phyloP scores from a whole-genome alignment of 2,797 vertebrate species.

The Fistularia tabacaria region DNA sequence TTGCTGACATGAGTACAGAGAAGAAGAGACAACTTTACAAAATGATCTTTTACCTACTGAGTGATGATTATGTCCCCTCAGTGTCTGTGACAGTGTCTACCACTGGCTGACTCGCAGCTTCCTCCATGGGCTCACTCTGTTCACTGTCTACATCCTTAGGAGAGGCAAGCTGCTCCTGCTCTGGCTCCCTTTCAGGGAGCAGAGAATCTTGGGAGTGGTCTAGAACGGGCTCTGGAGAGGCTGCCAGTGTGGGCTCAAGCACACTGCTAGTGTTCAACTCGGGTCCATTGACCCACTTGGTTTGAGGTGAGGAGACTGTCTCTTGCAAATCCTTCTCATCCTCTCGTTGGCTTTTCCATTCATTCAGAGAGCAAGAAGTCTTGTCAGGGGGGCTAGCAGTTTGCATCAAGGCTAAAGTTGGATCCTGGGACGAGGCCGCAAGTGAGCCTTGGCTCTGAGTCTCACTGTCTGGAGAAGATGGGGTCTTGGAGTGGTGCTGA shows the following conservation, averaged over 20 bases:
- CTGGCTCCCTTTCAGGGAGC: constrained; percentile 44
- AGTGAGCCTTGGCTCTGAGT: constrained; percentile 27
- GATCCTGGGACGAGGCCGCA: constrained; percentile 49
- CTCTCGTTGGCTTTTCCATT: constrained; percentile 71
- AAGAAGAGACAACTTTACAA: constrained; percentile 99
- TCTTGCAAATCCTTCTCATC: constrained; percentile 58
- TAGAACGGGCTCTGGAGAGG: constrained; percentile 38
- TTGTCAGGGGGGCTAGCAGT: constrained; percentile 80
- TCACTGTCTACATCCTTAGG: constrained; percentile 86
- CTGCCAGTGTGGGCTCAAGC: constrained; percentile 59
- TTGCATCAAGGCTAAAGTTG: constrained; percentile 47
- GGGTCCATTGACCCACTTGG: constrained; percentile 83
- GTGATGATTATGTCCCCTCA: constrained; percentile 99
- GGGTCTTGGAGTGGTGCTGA: constrained; percentile 23
- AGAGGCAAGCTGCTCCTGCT: constrained; percentile 68
- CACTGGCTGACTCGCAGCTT: constrained; percentile 96
- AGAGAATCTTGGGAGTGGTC: constrained; percentile 34
- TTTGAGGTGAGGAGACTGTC: constrained; percentile 58
- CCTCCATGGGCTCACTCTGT: constrained; percentile 91
- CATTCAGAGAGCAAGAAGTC: constrained; percentile 72
- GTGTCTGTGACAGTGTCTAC: constrained; percentile 97
- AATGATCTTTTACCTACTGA: constrained; percentile 99
- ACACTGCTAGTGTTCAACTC: constrained; percentile 79
- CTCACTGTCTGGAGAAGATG: constrained; percentile 35
- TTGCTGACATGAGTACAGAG: constrained; percentile 96